Percentiles rank a stretch among this genome's conserved stretches.
phyloP scores from a whole-genome alignment of 2,797 vertebrate species.

The Danio albolineatus region DNA sequence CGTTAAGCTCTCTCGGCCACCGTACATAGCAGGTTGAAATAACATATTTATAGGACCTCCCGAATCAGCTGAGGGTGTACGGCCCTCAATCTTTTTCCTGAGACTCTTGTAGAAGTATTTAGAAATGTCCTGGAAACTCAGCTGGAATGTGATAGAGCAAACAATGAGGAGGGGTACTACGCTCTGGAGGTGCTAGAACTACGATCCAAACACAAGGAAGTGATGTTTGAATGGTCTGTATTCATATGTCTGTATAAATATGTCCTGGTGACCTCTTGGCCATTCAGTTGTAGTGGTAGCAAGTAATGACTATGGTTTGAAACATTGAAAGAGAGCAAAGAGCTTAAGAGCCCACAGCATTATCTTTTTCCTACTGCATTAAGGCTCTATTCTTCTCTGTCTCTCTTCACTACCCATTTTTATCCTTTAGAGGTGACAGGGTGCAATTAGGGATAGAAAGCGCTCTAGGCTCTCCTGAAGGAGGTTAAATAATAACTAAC shows the following conservation, averaged over 20 bases:
- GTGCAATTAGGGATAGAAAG: conserved; percentile 82
- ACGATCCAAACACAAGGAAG: no score
- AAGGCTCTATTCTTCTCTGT: conserved; percentile 32
- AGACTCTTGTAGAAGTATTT: neutral
- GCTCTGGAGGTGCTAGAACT: no score
- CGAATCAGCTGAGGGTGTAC: neutral
- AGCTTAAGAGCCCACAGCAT: neutral
- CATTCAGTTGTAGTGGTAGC: conserved; percentile 8
- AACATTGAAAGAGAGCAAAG: neutral
- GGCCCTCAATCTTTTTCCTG: neutral
- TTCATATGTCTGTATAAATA: neutral
- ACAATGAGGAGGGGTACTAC: no score
- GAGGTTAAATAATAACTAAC: conserved; percentile 78
- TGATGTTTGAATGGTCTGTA: neutral
- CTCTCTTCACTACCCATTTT: conserved; percentile 50
- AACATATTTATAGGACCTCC: conserved; percentile 16
- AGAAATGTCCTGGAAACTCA: neutral
- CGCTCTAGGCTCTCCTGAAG: conserved; percentile 60
- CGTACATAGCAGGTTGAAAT: neutral
- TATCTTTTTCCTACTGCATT: conserved; percentile 9
- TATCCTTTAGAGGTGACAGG: conserved; percentile 74
- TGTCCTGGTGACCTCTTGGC: neutral
- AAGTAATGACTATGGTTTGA: neutral
- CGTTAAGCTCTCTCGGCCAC: no score
- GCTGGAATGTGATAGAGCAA: neutral